phyloP scores from a whole-genome alignment of 2,888 invertebrate genomes.

The Netelia fuscicornis region DNA sequence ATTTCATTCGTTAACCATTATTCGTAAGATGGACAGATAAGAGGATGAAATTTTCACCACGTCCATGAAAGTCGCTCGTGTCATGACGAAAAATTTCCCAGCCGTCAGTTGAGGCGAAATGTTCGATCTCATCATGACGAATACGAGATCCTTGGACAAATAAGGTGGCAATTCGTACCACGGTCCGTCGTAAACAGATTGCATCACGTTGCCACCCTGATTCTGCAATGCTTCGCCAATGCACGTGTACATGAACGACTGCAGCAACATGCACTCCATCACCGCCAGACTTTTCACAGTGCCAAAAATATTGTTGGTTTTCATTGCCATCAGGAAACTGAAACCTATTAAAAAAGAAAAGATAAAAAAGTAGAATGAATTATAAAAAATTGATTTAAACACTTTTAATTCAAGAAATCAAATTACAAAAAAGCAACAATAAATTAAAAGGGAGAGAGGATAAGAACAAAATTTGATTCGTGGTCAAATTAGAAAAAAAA shows the following conservation, averaged over 20 bases:
- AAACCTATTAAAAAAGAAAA: constrained; percentile 63
- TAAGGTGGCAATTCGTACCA: constrained; percentile 71
- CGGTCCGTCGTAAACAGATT: constrained; percentile 67
- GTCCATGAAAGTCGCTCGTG: constrained; percentile 65
- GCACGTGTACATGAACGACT: constrained; percentile 69
- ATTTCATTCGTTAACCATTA: constrained; percentile 62
- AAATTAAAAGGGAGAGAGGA: no score
- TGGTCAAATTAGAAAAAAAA: not conserved
- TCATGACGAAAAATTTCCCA: constrained; percentile 69
- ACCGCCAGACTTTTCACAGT: constrained; percentile 51
- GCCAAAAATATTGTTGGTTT: constrained; percentile 45
- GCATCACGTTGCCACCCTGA: constrained; percentile 64
- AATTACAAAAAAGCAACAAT: no score
- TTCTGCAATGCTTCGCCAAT: constrained; percentile 71
- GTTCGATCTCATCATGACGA: constrained; percentile 72
- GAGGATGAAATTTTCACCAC: constrained; percentile 68
- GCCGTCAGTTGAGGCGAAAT: constrained; percentile 66
- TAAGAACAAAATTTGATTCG: no score
- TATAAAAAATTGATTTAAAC: not conserved
- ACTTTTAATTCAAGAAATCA: no score
- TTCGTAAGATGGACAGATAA: constrained; percentile 68
- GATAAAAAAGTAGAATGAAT: not conserved
- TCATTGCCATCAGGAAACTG: constrained; percentile 64
- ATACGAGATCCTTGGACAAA: constrained; percentile 68
- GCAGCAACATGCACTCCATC: constrained; percentile 65